Evolutionary conservation across 2,797 vertebrate genomes (phyloP), one percentile per base, ranked within the genome.

Genomic region (Limosa lapponica): DNA sequence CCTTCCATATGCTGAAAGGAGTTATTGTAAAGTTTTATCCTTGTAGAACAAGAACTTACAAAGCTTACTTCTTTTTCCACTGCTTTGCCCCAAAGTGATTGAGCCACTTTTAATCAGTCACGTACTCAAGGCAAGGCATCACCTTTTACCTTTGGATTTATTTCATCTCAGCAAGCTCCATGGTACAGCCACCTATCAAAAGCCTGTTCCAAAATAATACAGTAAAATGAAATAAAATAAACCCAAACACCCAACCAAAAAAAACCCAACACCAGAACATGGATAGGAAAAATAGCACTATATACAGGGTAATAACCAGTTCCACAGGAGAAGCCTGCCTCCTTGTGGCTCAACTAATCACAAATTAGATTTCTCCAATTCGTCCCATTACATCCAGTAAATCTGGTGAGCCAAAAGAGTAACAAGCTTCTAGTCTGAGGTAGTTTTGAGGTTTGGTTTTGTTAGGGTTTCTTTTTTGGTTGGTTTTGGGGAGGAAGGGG

Each of bases 261-360:
- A 32, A 65, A 11, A 6, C 25, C 4, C 11, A 22, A 39, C 72
- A 36, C 6, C 11, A 54, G 34, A 84, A 27, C 8, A 39, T 3
- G 2, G 25, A 65, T 24, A 62, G 16, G 24, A 67, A 92, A 92
- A 46, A 16, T 1, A 88, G 25, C 30, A 61, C 37, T 79, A 6
- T 1, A 13, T 6, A 41, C 30, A 66, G 49, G 46, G 46, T 12
- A 59, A 43, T 18, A 82, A 57, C 18, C n/a, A 70, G 75, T 95
- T 95, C 62, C 15, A 72, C 48, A 94, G 91, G 86, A 82, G 81
- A 58, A 91, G 90, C 41, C 88, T 95, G 95, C 94, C 93, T 96
- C 94, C 94, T 71, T 92, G 95, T 91, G 95, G 96, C 79, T 77
- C 75, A 74, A 14, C 64, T 52, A 62, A 51, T 64, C 6, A 3